Evolutionary conservation across 2,797 vertebrate species (phyloP).

Genomic region (Eulemur coronatus): DNA sequence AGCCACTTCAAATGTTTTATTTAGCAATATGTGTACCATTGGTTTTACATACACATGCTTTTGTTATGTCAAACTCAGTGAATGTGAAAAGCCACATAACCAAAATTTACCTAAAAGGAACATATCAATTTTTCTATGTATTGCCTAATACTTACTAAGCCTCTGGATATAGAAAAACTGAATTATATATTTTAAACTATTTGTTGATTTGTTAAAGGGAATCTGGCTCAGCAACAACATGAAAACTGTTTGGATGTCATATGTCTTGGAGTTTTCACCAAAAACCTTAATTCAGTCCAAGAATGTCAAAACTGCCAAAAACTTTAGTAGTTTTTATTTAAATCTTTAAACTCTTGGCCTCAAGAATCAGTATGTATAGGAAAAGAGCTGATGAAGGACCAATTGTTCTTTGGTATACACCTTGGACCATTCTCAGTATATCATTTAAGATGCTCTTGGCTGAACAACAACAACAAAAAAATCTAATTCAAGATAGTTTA

Average conservation of each 20-base stretch:
- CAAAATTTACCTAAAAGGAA: slow-evolving; percentile 19
- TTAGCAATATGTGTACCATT: background rate
- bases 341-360: background rate
- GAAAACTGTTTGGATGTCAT: slow-evolving; percentile 4
- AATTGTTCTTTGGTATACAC: background rate
- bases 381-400: background rate
- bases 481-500: background rate
- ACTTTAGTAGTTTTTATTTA: background rate
- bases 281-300: background rate
- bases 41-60: background rate
- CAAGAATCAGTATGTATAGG: background rate
- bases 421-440: background rate
- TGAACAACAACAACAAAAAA: background rate
- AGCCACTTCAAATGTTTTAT: slow-evolving; percentile 7
- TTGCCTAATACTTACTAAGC: background rate
- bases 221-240: background rate
- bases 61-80: background rate
- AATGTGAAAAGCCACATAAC: background rate
- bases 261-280: background rate
- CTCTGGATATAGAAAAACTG: background rate
- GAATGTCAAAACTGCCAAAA: background rate
- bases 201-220: background rate
- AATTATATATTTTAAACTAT: slow-evolving; percentile 9
- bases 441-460: background rate
- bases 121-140: background rate